phyloP scores from a whole-genome alignment of 2,797 vertebrate species.

The Bovichtus diacanthus region DNA sequence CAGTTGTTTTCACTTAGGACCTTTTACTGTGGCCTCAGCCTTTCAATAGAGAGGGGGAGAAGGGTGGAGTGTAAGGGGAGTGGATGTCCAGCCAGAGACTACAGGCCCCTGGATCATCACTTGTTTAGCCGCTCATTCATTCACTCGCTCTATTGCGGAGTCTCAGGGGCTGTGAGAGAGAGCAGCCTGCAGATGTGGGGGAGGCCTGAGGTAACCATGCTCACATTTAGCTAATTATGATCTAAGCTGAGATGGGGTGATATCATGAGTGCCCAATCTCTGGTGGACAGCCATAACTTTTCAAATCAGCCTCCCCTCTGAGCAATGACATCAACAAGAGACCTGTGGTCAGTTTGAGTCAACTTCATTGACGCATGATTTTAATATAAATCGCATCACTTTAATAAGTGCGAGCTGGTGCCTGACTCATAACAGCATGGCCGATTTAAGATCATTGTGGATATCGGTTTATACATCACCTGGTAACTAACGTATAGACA shows the following conservation, averaged over 20 bases:
- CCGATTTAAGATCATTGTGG: background rate
- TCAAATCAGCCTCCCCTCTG: conserved; percentile 62
- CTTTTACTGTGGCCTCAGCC: conserved; percentile 73
- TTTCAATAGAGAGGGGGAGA: conserved; percentile 51
- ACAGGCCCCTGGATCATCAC: conserved; percentile 43
- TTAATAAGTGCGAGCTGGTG: conserved; percentile 31
- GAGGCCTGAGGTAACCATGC: conserved; percentile 40
- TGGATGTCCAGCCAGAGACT: conserved; percentile 42
- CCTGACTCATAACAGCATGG: background rate
- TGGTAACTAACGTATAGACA: background rate
- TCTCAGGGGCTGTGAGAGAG: conserved; percentile 26
- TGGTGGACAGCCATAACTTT: conserved; percentile 40
- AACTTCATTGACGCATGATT: conserved; percentile 53
- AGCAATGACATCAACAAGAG: conserved; percentile 66
- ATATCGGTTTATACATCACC: background rate
- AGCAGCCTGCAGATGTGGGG: conserved; percentile 8
- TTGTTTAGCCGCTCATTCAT: conserved; percentile 37
- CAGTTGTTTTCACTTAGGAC: conserved; percentile 85
- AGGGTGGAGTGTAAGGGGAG: conserved; percentile 26
- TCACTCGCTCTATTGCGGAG: conserved; percentile 8
- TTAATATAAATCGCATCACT: conserved; percentile 45
- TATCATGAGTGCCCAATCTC: conserved; percentile 64
- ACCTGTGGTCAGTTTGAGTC: conserved; percentile 56
- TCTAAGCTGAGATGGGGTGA: conserved; percentile 66
- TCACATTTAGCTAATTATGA: conserved; percentile 76